Evolutionary conservation across 2,888 invertebrate genomes (phyloP), one percentile per base, ranked within the genome.

Genomic region (Ophion ventricosus): DNA sequence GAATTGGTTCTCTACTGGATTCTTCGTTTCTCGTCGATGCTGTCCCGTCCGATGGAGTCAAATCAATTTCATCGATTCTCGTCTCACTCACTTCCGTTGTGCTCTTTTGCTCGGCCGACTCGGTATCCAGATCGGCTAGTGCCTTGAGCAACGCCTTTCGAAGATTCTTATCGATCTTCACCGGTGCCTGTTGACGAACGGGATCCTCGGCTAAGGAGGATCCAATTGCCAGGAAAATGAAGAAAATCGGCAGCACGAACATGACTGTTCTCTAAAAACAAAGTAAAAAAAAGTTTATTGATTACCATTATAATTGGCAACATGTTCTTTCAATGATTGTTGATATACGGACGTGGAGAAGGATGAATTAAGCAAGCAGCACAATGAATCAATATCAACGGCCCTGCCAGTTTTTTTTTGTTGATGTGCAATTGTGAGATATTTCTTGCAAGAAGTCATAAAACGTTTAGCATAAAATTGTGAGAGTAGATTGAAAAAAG

Each of bases 121-220:
- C 95, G 85, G 95, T 96, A 93, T 97, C 97, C 70, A 97, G 93
- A 89, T 97, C 97, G 73, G 95, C 96, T 4, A 97, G 94, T 14
- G 97, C 97, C 93, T 96, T 96, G 5, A 97, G 93, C 61, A 97
- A 93, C 0, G 97, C 97, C 92, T 96, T 95, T 20, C 97, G 94
- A 49, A 97, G 95, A 85, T 96, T 96, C 64, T 96, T 96, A 92
- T 97, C 97, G 78, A 97, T 93, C 82, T 96, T 95, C 0, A 95
- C 94, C 0, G 96, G 95, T 2, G 95, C 93, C 76, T 94, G 94
- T 77, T 94, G 94, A 4, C 73, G 94, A 81, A 70, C 94, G 61
- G 43, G 77, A 66, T 85, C 80, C 64, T 85, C 83, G 73, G 84
- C 78, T 7, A 43, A 43, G 10, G 67, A 76, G 7, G 87, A 88